A percentile compares a stretch with the other conserved stretches of the same genome.
Evolutionary conservation across 2,888 invertebrate genomes (phyloP).

Genomic region (Deroplatys truncata): DNA sequence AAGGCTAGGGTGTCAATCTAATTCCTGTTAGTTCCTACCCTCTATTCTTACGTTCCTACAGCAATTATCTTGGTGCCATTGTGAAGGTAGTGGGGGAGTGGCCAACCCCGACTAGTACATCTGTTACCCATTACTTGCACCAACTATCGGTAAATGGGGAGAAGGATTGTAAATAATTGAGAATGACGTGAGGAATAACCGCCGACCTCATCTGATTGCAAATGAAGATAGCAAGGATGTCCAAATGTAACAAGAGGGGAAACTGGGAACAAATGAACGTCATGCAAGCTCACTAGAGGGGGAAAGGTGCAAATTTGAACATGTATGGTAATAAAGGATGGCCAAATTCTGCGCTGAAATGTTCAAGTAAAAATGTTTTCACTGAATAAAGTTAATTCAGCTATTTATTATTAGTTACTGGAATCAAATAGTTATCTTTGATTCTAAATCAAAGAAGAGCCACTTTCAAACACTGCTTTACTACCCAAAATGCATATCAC

Average conservation of each 20-base stretch:
- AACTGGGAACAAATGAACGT: not conserved
- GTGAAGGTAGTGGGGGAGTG: too few species aligned
- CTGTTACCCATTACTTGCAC: not conserved
- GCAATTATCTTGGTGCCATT: not conserved
- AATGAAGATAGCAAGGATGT: not conserved
- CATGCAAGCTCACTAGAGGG: too few species aligned
- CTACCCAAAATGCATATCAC: too few species aligned
- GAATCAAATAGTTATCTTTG: too few species aligned
- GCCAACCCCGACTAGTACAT: not conserved
- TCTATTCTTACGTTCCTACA: not conserved
- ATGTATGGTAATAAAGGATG: not conserved
- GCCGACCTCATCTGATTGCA: not conserved
- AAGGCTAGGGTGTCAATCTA: not conserved
- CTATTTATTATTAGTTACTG: too few species aligned
- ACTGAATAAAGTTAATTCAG: too few species aligned
- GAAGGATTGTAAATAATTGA: conserved; percentile 1
- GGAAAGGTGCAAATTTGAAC: not conserved
- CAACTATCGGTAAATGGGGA: not conserved
- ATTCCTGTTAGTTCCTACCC: not conserved
- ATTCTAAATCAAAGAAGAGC: too few species aligned
- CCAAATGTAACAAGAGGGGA: too few species aligned
- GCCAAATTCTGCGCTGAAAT: not conserved
- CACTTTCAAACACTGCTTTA: too few species aligned
- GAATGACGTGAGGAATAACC: not conserved
- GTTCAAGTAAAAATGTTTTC: too few species aligned